Evolutionary conservation across 2,797 vertebrate species (phyloP).

Genomic region (Urocyon cinereoargenteus): DNA sequence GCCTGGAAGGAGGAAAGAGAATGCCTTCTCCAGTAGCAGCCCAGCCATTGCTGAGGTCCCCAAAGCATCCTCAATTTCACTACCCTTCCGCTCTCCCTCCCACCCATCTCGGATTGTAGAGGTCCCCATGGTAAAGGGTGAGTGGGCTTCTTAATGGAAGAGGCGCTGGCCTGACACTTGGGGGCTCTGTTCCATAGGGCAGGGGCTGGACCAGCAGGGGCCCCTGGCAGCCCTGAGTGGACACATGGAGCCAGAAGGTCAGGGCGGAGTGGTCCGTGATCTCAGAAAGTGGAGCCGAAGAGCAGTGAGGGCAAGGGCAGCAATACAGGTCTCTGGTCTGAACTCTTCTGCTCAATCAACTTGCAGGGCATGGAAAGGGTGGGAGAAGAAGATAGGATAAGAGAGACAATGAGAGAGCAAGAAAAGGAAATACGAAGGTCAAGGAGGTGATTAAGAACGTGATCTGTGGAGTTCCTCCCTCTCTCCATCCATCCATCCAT

Average conservation of each 20-base stretch:
- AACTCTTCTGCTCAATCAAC: neutral
- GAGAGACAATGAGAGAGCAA: neutral
- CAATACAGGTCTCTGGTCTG: neutral
- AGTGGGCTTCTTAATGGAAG: neutral
- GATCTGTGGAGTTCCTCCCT: neutral
- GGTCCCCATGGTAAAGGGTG: too few species aligned
- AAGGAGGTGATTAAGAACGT: neutral
- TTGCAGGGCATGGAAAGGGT: neutral
- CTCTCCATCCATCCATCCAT: neutral
- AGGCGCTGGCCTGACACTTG: neutral
- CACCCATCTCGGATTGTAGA: neutral
- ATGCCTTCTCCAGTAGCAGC: neutral
- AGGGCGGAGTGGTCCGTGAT: neutral
- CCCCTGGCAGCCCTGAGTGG: neutral
- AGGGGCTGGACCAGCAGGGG: too few species aligned
- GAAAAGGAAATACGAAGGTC: neutral
- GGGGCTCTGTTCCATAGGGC: neutral
- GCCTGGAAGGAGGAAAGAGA: neutral
- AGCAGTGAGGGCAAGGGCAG: neutral
- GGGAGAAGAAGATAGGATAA: neutral
- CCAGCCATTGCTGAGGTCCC: neutral
- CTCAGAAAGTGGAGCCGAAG: neutral
- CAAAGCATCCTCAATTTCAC: neutral
- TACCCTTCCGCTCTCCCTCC: fast-evolving
- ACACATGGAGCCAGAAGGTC: neutral